Evolutionary conservation across 2,888 invertebrate species (phyloP).

Genomic region (Eupithecia centaureata): DNA sequence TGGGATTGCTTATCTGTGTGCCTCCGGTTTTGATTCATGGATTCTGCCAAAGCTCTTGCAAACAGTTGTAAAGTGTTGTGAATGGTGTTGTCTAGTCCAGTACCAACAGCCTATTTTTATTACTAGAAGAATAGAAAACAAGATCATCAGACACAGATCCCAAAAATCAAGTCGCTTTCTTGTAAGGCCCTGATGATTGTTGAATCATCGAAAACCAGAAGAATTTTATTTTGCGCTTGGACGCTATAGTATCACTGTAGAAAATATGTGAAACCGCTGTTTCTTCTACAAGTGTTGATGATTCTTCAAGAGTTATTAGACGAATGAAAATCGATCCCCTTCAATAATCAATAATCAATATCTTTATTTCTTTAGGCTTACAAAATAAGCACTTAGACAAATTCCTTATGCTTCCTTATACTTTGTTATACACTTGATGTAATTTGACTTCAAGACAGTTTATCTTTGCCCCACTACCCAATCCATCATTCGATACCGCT

Average conservation of each 20-base stretch:
- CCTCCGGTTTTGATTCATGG: constrained; percentile 22
- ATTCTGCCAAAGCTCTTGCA: not conserved
- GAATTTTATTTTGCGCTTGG: not conserved
- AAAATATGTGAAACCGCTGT: not conserved
- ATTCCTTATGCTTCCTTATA: no score
- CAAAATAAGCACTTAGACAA: no score
- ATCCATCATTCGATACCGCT: constrained; percentile 14
- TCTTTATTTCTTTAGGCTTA: no score
- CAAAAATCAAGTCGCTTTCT: not conserved
- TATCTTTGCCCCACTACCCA: constrained; percentile 16
- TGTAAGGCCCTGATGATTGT: no score
- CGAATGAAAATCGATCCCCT: not conserved
- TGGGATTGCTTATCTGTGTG: constrained; percentile 26
- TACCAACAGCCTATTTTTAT: not conserved
- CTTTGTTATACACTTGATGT: not conserved
- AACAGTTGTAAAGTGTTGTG: not conserved
- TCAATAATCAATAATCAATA: no score
- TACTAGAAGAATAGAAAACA: not conserved
- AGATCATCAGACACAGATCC: not conserved
- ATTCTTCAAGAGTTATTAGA: not conserved
- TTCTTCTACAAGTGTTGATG: not conserved
- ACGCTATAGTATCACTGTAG: not conserved
- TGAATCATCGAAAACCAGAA: not conserved
- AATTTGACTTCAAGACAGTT: constrained; percentile 1
- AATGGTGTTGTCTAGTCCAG: not conserved